Base-by-base conservation (phyloP, 2,113 vertebrate genomes). In the Pantherophis guttatus region DNA sequence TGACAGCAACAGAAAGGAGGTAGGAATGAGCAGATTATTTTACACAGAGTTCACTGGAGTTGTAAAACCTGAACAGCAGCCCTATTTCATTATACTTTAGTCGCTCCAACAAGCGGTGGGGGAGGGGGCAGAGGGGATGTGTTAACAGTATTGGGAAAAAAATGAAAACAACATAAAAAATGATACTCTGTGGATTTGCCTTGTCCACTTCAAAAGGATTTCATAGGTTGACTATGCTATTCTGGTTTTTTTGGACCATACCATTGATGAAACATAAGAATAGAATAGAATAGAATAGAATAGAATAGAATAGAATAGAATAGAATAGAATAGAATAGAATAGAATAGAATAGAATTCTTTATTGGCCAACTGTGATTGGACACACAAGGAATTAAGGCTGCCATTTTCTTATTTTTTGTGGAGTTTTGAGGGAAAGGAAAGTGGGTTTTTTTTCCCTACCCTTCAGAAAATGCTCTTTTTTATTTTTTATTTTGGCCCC, bases 1-100 rank as follows among this genome's bases (percentile, higher is more conserved):
- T 86, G 44, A 50, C 44, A 95, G 89, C 5, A 58, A 55, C 44
- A 87, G 57, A 53, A 89, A 59, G 50, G 55, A 92, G 62, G 9
- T 58, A 53, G 65, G 93, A 33, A n/a, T 17, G 81, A 57, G 7
- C n/a, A 48, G 50, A 26, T 94, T 86, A 89, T 86, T 92, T 95
- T 92, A 44, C 90, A 94, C n/a, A 81, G 33, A 19, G 33, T 39
- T 81, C n/a, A 21, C 33, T 81, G n/a, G 17, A 81, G 33, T 81
- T 81, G 17, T 81, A 81, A 81, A 81, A 81, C 7, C 33, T 39
- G 33, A 81, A 8, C 70, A 19, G 17, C 2, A 21, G 15, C 33
- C 15, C 70, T 39, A 33, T 8, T 39, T 81, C 7, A 81, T 7
- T 39, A 19, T 53, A 87, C 23, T 87, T 53, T 23, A 26, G 50